Base-by-base conservation (phyloP, 1,140 invertebrate species). In the Drosophila funebris region DNA sequence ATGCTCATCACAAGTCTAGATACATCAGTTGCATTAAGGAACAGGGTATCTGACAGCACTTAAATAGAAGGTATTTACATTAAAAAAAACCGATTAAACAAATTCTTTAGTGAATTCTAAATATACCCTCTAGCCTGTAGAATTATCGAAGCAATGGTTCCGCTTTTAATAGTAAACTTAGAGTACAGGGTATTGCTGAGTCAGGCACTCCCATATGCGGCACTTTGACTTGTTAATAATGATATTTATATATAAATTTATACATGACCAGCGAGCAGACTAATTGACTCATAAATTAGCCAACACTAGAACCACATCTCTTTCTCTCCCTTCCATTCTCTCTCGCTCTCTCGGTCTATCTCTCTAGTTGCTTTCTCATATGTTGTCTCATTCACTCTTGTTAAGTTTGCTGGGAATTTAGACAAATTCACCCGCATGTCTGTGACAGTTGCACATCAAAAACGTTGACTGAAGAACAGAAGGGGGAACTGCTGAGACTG, bases 261-360 rank as follows among this genome's bases (percentile, higher is more conserved):
- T 84, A 62, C 63, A 63, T 73, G 68, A 68, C 61, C 57, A 67
- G 61, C 61, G 60, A 66, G 78, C 77, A 85, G 73, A 87, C 82
- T 78, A 87, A 85, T 85, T 85, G 83, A 72, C 83, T 85, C 83
- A 82, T 85, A 88, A 85, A 85, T 87, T 78, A 85, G 78, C 62
- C 66, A 68, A 60, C 46, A 52, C 22, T 16, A 24, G 11, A 6
- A n/a, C 24, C 8, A 18, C 39, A 29, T 37, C 22, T 27, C 8
- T 24, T 9, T 11, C n/a, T 11, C 18, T 39, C 16, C 11, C 16
- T 37, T n/a, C n/a, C n/a, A n/a, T n/a, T n/a, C 31, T 22, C 31
- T 4, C 18, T n/a, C 16, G 8, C 16, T 41, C 14, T 37, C 52
- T 22, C 24, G 8, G 14, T 20, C 5, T 1, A 14, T n/a, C 14